Evolutionary conservation across 2,113 vertebrate genomes (phyloP).

Genomic region (Cynoglossus semilaevis): DNA sequence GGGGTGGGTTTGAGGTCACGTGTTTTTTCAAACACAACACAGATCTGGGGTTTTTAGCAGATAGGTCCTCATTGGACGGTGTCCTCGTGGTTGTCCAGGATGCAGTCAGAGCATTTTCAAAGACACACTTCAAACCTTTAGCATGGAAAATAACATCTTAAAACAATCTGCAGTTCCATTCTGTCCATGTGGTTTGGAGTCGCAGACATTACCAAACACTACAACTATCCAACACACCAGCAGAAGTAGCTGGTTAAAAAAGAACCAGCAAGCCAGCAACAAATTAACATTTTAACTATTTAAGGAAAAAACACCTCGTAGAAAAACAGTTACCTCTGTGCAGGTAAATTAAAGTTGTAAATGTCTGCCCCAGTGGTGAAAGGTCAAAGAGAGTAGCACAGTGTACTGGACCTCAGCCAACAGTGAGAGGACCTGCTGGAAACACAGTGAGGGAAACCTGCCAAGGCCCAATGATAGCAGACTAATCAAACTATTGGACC

Average conservation of each 20-base stretch:
- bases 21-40: no score
- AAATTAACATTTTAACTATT: no score
- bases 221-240: conserved; percentile 17
- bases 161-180: conserved; percentile 37
- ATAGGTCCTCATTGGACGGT: no score
- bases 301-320: no score
- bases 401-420: conserved; percentile 40
- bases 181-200: conserved; percentile 7
- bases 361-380: not conserved
- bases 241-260: no score
- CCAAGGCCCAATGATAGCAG: conserved; percentile 51
- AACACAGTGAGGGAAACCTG: conserved; percentile 45
- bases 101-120: conserved; percentile 59
- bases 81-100: conserved; percentile 43
- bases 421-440: conserved; percentile 39
- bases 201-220: conserved; percentile 7
- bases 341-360: not conserved
- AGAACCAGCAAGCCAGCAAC: no score
- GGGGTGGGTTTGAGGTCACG: conserved; percentile 21
- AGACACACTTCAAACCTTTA: conserved; percentile 38
- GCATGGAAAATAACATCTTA: conserved; percentile 37
- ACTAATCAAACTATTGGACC: conserved; percentile 68
- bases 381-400: conserved; percentile 12
- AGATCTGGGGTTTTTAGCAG: no score
- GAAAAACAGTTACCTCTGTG: no score